Percentiles rank a stretch among this genome's conserved stretches.
These are phyloP conservation scores for Orthosia incerta DNA, from an alignment of 2,888 invertebrate species.

Conservation along the genomic window DNA sequence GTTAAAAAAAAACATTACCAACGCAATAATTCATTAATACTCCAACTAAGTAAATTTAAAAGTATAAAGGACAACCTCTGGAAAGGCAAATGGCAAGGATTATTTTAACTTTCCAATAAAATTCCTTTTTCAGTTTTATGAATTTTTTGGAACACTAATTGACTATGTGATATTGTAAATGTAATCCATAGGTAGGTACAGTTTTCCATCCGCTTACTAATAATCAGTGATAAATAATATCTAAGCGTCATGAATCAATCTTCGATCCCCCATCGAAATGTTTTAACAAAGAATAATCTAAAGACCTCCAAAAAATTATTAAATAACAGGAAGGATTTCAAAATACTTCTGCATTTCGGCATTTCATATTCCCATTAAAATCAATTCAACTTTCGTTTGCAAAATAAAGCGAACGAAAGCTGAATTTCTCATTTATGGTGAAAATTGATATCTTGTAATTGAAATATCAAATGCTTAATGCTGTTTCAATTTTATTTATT, in stretches of 20 bases:
- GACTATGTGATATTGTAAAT: too few species aligned
- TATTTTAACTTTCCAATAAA: too few species aligned
- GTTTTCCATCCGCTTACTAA: too few species aligned
- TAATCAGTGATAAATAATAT: too few species aligned
- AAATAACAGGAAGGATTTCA: neutral
- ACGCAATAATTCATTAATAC: too few species aligned
- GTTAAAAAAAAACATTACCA: too few species aligned
- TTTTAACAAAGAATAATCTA: neutral
- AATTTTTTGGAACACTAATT: too few species aligned
- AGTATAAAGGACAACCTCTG: too few species aligned
- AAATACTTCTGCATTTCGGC: neutral
- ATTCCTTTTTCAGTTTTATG: too few species aligned
- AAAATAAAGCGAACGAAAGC: neutral
- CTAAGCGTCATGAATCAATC: neutral
- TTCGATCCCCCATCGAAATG: neutral
- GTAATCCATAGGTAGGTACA: too few species aligned
- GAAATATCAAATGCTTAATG: slow-evolving; percentile 17
- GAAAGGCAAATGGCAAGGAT: too few species aligned
- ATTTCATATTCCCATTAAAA: neutral
- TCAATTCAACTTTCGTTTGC: neutral
- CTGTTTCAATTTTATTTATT: slow-evolving; percentile 4
- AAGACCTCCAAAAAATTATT: neutral
- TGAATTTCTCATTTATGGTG: neutral
- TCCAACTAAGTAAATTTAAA: too few species aligned
- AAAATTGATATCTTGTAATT: slow-evolving; percentile 27